Conservation (phyloP, 2,113 vertebrate genomes). For the Alethe castanea region DNA sequence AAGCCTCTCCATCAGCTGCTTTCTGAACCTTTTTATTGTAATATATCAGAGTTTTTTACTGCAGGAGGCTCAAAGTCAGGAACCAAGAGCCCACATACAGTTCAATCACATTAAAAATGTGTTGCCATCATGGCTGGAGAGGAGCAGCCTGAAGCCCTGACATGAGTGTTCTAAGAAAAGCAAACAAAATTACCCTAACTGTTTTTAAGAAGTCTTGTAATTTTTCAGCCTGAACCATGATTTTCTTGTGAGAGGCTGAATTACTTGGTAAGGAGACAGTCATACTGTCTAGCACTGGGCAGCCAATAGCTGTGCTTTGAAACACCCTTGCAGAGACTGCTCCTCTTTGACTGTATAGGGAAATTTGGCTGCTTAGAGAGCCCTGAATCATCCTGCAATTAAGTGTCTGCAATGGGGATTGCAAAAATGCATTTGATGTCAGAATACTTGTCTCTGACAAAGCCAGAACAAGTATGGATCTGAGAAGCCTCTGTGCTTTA, state of each 20-base stretch:
- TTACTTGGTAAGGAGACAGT: conserved; percentile 18
- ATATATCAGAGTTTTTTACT: background rate
- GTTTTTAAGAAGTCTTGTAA: background rate
- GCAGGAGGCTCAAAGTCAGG: background rate
- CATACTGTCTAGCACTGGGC: background rate
- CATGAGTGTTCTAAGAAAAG: background rate
- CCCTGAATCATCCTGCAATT: conserved; percentile 57
- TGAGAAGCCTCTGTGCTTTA: background rate
- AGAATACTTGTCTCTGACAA: conserved; percentile 1
- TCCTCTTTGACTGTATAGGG: conserved; percentile 7
- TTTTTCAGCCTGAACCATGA: conserved; percentile 17
- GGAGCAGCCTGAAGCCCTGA: background rate
- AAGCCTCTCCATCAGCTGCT: background rate
- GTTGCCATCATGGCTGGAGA: background rate
- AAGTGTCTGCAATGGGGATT: background rate
- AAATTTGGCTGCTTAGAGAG: conserved; percentile 15
- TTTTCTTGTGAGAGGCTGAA: background rate
- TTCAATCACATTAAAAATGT: accelerated
- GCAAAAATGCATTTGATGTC: background rate
- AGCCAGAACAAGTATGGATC: background rate
- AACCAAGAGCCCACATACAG: background rate
- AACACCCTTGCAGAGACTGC: background rate
- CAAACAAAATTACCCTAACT: background rate
- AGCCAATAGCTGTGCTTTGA: background rate
- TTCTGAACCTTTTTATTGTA: background rate